phyloP scores from a whole-genome alignment of 2,888 invertebrate genomes.

The Chamaedrilus cognettii region DNA sequence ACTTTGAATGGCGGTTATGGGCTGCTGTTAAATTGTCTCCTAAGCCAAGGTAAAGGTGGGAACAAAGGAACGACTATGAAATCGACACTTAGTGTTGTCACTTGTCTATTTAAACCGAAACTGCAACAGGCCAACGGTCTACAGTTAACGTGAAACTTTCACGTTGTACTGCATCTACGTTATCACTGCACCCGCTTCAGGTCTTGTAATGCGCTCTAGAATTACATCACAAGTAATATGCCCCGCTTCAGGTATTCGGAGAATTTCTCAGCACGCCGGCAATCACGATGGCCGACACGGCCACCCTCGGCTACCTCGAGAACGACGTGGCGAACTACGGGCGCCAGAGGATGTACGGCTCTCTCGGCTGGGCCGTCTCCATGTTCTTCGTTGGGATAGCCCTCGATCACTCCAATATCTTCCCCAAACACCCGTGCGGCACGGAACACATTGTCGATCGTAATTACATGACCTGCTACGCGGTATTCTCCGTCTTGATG shows the following conservation, averaged over 20 bases:
- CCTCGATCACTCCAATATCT: slow-evolving; percentile 94
- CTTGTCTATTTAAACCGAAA: no score
- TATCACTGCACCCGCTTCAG: no score
- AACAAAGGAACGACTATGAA: no score
- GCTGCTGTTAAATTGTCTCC: no score
- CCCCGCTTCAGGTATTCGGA: slow-evolving; percentile 92
- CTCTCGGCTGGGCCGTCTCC: slow-evolving; percentile 95
- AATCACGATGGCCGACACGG: slow-evolving; percentile 79
- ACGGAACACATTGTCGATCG: slow-evolving; percentile 84
- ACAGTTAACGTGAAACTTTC: no score
- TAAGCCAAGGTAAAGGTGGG: no score
- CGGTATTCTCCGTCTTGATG: slow-evolving; percentile 96
- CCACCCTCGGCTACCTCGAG: slow-evolving; percentile 69
- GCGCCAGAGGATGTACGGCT: slow-evolving; percentile 97
- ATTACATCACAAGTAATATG: no score
- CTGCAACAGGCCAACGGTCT: no score
- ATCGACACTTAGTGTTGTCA: no score
- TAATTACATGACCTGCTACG: slow-evolving; percentile 98
- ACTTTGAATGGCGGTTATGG: no score
- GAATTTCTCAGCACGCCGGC: slow-evolving; percentile 98
- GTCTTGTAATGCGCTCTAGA: no score
- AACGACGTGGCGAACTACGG: slow-evolving; percentile 78
- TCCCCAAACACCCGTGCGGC: slow-evolving; percentile 87
- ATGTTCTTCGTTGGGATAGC: slow-evolving; percentile 89
- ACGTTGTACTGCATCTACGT: no score